A percentile compares a stretch with the other conserved stretches of the same genome.
phyloP scores from a whole-genome alignment of 2,797 vertebrate species.

The Cyprinodon diabolis region DNA sequence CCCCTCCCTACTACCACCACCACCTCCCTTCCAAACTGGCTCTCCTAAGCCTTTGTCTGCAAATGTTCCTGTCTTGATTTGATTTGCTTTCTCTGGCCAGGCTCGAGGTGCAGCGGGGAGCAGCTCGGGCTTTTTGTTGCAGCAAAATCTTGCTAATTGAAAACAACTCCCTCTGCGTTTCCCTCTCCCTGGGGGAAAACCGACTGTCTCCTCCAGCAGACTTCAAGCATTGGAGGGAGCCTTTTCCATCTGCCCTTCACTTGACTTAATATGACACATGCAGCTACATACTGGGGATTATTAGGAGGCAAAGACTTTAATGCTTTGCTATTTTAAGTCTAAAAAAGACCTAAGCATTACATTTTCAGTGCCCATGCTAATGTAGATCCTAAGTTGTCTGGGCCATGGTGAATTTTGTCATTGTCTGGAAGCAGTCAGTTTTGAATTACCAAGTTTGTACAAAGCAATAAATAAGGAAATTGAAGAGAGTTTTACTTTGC shows the following conservation, averaged over 20 bases:
- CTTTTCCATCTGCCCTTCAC: constrained; percentile 44
- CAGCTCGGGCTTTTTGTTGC: constrained; percentile 61
- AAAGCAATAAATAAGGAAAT: too few species aligned
- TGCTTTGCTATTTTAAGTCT: background rate
- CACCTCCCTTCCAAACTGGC: constrained; percentile 17
- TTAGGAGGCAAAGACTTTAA: constrained; percentile 18
- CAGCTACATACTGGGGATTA: constrained; percentile 14
- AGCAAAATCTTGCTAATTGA: constrained; percentile 71
- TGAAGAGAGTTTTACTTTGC: too few species aligned
- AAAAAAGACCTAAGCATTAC: background rate
- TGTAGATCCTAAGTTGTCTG: too few species aligned
- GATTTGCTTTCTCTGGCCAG: constrained; percentile 58
- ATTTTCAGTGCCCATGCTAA: background rate
- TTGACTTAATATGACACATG: constrained; percentile 36
- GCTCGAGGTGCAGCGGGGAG: constrained; percentile 46
- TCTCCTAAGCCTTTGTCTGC: constrained; percentile 50
- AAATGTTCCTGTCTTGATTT: constrained; percentile 55
- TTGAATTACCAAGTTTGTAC: too few species aligned
- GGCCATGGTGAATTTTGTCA: too few species aligned
- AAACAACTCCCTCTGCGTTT: constrained; percentile 61
- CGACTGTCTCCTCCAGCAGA: constrained; percentile 30
- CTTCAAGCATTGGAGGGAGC: constrained; percentile 40
- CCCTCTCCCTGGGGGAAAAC: constrained; percentile 58
- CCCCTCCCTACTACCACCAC: background rate
- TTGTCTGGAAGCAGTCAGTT: too few species aligned